A percentile compares a stretch with the other conserved stretches of the same genome.
phyloP scores from a whole-genome alignment of 2,888 invertebrate species.

The Ectropis crepuscularia region DNA sequence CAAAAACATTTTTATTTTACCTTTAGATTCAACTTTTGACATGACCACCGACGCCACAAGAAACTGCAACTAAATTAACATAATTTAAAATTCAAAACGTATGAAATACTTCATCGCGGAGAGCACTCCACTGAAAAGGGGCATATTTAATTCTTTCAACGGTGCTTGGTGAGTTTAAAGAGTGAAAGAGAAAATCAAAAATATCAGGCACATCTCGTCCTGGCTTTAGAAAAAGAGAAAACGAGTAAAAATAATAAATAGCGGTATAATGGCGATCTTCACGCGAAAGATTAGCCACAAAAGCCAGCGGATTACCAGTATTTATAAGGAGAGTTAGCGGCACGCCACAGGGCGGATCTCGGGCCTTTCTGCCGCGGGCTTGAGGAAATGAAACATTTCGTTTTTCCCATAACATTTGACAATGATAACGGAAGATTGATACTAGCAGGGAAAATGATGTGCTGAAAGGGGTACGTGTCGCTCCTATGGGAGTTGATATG shows the following conservation, averaged over 20 bases:
- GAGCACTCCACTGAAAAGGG: constrained; percentile 67
- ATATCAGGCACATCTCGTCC: constrained; percentile 71
- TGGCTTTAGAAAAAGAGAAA: constrained; percentile 77
- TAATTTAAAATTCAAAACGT: constrained; percentile 74
- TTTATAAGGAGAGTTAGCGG: constrained; percentile 81
- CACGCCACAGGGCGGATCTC: constrained; percentile 67
- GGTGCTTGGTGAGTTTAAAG: constrained; percentile 56
- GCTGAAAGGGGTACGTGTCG: constrained; percentile 12
- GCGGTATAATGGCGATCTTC: constrained; percentile 82
- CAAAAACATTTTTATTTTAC: constrained; percentile 15
- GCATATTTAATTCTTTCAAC: constrained; percentile 72
- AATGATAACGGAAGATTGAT: constrained; percentile 39
- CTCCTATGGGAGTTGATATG: constrained; percentile 7
- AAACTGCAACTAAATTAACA: constrained; percentile 66
- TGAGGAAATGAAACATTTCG: constrained; percentile 47
- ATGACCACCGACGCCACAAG: constrained; percentile 48
- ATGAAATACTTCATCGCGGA: constrained; percentile 68
- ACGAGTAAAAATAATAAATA: constrained; percentile 79
- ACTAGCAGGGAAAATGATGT: constrained; percentile 27
- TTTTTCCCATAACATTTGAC: constrained; percentile 44
- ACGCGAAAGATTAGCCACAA: constrained; percentile 83
- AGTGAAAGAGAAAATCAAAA: constrained; percentile 61
- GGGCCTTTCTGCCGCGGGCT: constrained; percentile 51
- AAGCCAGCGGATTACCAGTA: constrained; percentile 82
- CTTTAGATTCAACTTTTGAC: constrained; percentile 49